Conservation (phyloP, 2,797 vertebrate species). For the Megaceryle alcyon region DNA sequence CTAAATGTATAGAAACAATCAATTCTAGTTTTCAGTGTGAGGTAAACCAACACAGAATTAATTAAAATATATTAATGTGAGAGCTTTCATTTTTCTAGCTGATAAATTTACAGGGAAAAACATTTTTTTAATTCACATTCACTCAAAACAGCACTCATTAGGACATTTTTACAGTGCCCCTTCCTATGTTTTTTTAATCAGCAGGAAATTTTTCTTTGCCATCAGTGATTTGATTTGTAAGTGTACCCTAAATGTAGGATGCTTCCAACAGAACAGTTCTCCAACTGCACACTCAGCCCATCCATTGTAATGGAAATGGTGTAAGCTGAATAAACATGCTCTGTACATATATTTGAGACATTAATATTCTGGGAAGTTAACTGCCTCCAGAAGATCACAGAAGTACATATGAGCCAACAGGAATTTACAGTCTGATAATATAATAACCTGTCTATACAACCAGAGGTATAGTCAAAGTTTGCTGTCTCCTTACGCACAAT, state of each 20-base stretch:
- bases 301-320: background rate
- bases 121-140: background rate
- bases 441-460: background rate
- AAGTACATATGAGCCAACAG: background rate
- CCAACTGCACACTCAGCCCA: background rate
- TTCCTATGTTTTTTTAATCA: background rate
- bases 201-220: background rate
- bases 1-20: background rate
- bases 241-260: background rate
- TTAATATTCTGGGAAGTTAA: conserved; percentile 26
- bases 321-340: background rate
- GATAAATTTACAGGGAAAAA: background rate
- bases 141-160: background rate
- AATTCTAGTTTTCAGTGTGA: background rate
- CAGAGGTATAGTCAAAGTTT: conserved; percentile 2
- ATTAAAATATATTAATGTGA: background rate
- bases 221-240: background rate
- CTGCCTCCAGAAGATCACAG: background rate
- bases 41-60: background rate
- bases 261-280: background rate
- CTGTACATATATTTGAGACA: background rate
- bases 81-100: background rate
- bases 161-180: background rate
- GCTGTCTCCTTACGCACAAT: background rate
- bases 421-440: background rate